phyloP scores from a whole-genome alignment of 53 echinoderm and acorn worm species.

The Echinarachnius parma region DNA sequence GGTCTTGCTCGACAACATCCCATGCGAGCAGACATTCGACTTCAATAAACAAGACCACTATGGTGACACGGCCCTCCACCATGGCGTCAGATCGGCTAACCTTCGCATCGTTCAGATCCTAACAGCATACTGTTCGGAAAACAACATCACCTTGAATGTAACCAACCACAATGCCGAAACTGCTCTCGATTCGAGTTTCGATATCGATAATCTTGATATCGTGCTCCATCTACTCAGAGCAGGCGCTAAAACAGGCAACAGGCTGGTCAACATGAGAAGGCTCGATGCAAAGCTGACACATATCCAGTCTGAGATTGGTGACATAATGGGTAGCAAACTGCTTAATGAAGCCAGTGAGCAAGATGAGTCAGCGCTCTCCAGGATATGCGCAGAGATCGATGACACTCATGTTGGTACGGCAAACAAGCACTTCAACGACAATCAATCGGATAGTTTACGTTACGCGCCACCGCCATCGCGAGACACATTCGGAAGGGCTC shows the following conservation, averaged over 20 bases:
- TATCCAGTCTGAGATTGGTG: no score
- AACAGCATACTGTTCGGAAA: not conserved
- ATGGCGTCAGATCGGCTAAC: conserved; percentile 45
- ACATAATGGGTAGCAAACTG: no score
- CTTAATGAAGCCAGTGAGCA: no score
- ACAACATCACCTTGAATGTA: not conserved
- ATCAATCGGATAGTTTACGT: conserved; percentile 47
- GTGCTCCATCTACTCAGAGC: not conserved
- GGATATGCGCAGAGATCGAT: conserved; percentile 25
- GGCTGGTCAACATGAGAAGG: not conserved
- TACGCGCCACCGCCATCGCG: conserved; percentile 15
- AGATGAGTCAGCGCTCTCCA: conserved; percentile 16
- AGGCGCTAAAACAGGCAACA: conserved; percentile 15
- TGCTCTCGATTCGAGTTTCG: conserved; percentile 23
- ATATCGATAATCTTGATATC: not conserved
- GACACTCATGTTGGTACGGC: conserved; percentile 24
- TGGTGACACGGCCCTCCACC: conserved; percentile 64
- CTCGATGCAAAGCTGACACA: no score
- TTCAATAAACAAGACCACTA: conserved; percentile 44
- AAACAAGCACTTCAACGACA: conserved; percentile 28
- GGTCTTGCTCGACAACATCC: not conserved
- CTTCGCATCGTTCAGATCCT: conserved; percentile 37
- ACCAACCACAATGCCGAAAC: conserved; percentile 17
- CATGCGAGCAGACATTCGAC: conserved; percentile 30
- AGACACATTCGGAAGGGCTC: conserved; percentile 4